Evolutionary conservation across 2,113 vertebrate genomes (phyloP).

Genomic region (Nibea albiflora): DNA sequence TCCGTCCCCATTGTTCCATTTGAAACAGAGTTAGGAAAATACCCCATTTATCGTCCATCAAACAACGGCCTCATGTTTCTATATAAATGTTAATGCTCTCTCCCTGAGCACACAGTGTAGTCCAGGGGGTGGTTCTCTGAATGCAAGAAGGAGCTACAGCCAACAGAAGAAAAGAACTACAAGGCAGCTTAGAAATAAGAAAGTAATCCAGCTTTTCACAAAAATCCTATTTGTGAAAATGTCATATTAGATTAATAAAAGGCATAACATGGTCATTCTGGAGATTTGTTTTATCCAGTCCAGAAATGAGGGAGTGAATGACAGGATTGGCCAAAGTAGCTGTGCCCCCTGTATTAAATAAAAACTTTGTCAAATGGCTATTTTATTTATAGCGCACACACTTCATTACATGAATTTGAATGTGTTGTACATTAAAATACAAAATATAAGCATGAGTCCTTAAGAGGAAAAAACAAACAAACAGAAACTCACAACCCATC

Average conservation of each 20-base stretch:
- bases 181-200: conserved; percentile 57
- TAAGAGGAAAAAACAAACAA: too few relatives aligned
- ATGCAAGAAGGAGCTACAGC: conserved; percentile 42
- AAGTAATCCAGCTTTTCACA: conserved; percentile 72
- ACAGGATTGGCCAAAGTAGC: conserved; percentile 4
- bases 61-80: conserved; percentile 71
- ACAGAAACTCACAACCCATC: too few relatives aligned
- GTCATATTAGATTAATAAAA: conserved; percentile 75
- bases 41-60: conserved; percentile 75
- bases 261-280: conserved; percentile 44
- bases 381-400: too few relatives aligned
- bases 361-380: not conserved
- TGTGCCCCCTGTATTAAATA: not conserved
- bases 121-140: conserved; percentile 36
- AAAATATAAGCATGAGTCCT: too few relatives aligned
- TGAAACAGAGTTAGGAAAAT: conserved; percentile 71
- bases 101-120: conserved; percentile 41
- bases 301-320: conserved; percentile 15
- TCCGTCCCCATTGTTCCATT: conserved; percentile 70
- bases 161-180: conserved; percentile 43
- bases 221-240: conserved; percentile 72
- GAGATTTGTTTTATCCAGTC: conserved; percentile 42
- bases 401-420: too few relatives aligned
- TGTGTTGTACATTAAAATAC: too few relatives aligned
- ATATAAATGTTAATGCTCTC: conserved; percentile 84